Evolutionary conservation across 23 tunicate genomes (phyloP).

Genomic region (Trididemnum clinides): DNA sequence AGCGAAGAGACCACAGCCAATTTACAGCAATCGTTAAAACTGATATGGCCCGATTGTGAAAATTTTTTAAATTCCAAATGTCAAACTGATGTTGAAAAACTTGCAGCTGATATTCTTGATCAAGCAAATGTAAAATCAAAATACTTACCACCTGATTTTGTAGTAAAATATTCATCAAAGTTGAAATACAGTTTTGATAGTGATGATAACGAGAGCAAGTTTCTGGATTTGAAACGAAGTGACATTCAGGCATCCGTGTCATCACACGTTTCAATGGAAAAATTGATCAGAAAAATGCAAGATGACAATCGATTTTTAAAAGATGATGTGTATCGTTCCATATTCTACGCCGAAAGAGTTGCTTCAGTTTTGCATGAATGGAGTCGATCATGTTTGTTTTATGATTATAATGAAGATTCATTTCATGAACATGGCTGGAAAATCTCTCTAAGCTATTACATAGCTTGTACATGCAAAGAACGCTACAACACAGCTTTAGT

Average conservation of each 20-base stretch:
- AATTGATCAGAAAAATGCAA: conserved; percentile 14
- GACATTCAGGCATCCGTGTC: neutral
- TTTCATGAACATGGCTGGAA: neutral
- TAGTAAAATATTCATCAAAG: conserved; percentile 4
- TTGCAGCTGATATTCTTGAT: conserved; percentile 16
- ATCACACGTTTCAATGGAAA: neutral
- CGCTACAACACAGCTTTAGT: neutral
- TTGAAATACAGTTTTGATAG: neutral
- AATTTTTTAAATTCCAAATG: neutral
- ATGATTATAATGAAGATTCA: neutral
- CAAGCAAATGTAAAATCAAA: neutral
- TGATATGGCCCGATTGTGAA: conserved; percentile 12
- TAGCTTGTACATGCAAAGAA: conserved; percentile 10
- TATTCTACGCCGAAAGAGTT: conserved; percentile 58
- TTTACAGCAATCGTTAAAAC: neutral
- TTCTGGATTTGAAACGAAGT: neutral
- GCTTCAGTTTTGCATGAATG: conserved; percentile 62
- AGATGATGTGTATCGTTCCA: neutral
- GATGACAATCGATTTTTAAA: conserved; percentile 21
- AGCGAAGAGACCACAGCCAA: neutral
- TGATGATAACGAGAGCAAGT: conserved; percentile 1
- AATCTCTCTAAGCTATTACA: conserved; percentile 5
- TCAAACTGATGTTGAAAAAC: neutral
- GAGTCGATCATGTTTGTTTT: conserved; percentile 58
- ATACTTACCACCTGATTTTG: conserved; percentile 8